Evolutionary conservation across 2,113 vertebrate genomes (phyloP), one percentile per base, ranked within the genome.

Genomic region (Centropus unirufus): DNA sequence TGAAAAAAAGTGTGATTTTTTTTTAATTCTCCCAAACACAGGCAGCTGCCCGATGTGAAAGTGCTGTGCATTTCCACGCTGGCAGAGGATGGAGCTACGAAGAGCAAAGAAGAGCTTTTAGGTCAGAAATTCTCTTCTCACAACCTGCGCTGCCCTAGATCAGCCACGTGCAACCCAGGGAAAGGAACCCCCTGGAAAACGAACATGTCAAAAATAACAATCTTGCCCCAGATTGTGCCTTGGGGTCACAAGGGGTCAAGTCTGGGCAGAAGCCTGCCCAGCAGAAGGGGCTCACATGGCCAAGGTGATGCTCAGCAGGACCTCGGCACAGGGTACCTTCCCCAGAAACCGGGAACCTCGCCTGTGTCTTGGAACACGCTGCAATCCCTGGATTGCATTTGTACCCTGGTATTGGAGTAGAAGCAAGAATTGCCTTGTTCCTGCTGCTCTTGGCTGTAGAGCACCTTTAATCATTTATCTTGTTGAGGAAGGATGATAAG

Each of bases 21-120:
- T 97, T 98, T 98, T 59, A 92, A 98, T 98, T 98, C 97, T 96
- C 97, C 98, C 80, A 52, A 98, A 96, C 97, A 95, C 90, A 87
- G 98, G 98, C 99, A 99, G 98, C 98, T 98, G 98, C 98, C 97
- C 97, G 97, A 95, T 92, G 77, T 51, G 93, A 85, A 91, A 92
- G 86, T 83, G 66, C 72, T 59, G 85, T 2, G 36, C 64, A 5
- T 49, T 27, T 57, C 76, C 7, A 7, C 5, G 14, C 75, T n/a
- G 83, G 89, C 80, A 61, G 76, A 64, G 66, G 42, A 87, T 2
- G 8, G 78, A 79, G 79, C 42, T 29, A 51, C 72, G 27, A 1
- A 8, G 63, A 93, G 92, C 62, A 59, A 47, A 49, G 36, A 70
- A 64, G 39, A 67, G 87, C 36, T 89, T 67, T 92, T 19, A 24